phyloP scores from a whole-genome alignment of 2,888 invertebrate species.

The Pseudococcus jackbeardsleyi region DNA sequence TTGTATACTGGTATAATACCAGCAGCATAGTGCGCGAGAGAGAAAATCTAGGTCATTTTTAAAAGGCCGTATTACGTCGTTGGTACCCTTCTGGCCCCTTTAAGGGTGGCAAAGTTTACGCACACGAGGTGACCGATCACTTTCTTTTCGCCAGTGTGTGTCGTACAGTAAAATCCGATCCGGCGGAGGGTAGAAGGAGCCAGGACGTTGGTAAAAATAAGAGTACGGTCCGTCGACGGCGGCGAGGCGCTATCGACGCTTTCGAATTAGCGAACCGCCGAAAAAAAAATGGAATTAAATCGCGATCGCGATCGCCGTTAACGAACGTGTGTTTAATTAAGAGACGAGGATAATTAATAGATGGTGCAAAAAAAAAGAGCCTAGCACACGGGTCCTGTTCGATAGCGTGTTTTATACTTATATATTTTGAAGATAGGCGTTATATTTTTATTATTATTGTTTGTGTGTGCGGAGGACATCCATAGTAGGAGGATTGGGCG shows the following conservation, averaged over 20 bases:
- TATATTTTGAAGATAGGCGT: conserved; percentile 44
- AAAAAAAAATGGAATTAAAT: neutral
- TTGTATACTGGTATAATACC: neutral
- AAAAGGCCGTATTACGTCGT: conserved; percentile 52
- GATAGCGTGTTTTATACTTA: conserved; percentile 19
- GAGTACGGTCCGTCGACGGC: neutral
- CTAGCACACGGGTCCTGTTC: neutral
- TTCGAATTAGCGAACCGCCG: neutral
- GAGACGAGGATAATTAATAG: conserved; percentile 27
- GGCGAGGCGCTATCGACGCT: neutral
- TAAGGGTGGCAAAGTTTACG: conserved; percentile 1
- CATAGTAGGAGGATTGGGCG: neutral
- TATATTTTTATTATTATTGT: conserved; percentile 53
- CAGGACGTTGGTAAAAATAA: neutral
- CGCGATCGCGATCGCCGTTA: neutral
- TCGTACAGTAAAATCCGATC: neutral
- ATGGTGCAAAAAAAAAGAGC: neutral
- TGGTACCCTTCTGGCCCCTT: neutral
- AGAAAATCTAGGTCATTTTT: conserved; percentile 59
- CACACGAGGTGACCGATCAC: conserved; percentile 37
- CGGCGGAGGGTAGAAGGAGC: neutral
- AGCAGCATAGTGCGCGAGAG: neutral
- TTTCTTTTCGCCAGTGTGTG: conserved; percentile 9
- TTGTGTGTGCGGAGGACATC: neutral
- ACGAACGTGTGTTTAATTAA: conserved; percentile 41